Evolutionary conservation across 1,140 invertebrate genomes (phyloP).

Genomic region (Drosophila obscura): DNA sequence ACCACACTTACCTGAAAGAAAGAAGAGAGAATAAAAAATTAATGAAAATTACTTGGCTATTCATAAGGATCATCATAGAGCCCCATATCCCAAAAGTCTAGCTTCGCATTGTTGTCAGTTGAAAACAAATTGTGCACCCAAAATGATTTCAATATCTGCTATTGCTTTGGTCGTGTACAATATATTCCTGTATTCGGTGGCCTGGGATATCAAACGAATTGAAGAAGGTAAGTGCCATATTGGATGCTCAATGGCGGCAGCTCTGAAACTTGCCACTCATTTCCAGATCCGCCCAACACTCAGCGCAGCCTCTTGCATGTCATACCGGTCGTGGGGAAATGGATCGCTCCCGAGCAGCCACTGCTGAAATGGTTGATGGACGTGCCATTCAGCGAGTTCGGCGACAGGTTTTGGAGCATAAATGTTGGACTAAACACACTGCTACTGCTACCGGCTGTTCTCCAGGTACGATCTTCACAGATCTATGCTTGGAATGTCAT

Average conservation of each 20-base stretch:
- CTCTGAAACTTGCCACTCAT: neutral
- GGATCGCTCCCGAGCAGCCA: neutral
- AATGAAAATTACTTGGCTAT: conserved; percentile 8
- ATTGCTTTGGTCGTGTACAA: too few relatives aligned
- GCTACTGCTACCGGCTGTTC: conserved; percentile 2
- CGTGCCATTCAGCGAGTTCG: neutral
- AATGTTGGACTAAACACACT: conserved; percentile 14
- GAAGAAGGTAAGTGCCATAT: too few relatives aligned
- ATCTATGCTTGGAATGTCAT: too few relatives aligned
- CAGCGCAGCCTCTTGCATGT: neutral
- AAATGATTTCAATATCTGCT: too few relatives aligned
- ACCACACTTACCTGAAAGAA: conserved; percentile 67
- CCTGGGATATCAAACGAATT: too few relatives aligned
- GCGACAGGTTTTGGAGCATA: neutral
- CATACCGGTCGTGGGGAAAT: neutral
- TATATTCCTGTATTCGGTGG: too few relatives aligned
- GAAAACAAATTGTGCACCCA: too few relatives aligned
- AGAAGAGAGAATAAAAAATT: conserved; percentile 13
- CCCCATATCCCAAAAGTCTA: too few relatives aligned
- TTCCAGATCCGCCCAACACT: too few relatives aligned
- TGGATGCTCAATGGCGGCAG: too few relatives aligned
- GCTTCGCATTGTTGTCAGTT: neutral
- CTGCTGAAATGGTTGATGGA: neutral
- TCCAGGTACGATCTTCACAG: conserved; percentile 2
- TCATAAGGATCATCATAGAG: conserved; percentile 1